Percentiles rank a stretch among this genome's conserved stretches.
Conservation (phyloP, 2,113 vertebrate genomes). For the Noctilio leporinus region DNA sequence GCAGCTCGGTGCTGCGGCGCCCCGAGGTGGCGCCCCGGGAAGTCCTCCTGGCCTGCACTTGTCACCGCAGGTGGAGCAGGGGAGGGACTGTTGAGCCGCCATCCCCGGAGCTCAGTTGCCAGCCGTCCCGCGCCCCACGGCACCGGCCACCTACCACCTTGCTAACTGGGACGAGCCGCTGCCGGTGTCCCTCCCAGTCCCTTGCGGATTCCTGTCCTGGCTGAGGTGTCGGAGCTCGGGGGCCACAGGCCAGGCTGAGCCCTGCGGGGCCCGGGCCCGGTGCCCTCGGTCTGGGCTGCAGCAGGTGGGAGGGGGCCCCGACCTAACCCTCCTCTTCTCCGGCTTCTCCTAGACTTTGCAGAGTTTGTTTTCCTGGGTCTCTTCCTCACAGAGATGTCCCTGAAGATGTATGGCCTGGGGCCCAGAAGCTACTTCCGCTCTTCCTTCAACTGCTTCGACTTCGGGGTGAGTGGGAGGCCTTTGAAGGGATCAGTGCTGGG, state of each 20-base stretch:
- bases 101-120: fast-evolving
- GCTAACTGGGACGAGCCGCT: neutral
- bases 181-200: fast-evolving
- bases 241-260: neutral
- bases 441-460: constrained; percentile 98
- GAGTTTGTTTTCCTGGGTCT: constrained; percentile 98
- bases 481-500: fast-evolving
- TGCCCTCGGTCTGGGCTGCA: neutral
- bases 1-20: neutral
- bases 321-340: constrained; percentile 53
- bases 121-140: too few species aligned
- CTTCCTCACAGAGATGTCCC: constrained; percentile 95
- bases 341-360: constrained; percentile 86
- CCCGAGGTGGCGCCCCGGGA: neutral
- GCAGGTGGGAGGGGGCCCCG: neutral
- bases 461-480: constrained; percentile 86
- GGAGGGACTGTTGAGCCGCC: neutral
- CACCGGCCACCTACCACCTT: neutral
- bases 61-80: too few species aligned
- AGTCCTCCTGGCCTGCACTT: too few species aligned
- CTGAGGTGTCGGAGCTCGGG: neutral
- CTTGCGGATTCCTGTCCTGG: neutral
- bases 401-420: constrained; percentile 98
- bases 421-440: constrained; percentile 97
- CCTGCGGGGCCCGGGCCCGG: neutral